These are phyloP conservation scores for Myiotriccus ornatus DNA, from an alignment of 2,797 vertebrate species.

Conservation along the genomic window DNA sequence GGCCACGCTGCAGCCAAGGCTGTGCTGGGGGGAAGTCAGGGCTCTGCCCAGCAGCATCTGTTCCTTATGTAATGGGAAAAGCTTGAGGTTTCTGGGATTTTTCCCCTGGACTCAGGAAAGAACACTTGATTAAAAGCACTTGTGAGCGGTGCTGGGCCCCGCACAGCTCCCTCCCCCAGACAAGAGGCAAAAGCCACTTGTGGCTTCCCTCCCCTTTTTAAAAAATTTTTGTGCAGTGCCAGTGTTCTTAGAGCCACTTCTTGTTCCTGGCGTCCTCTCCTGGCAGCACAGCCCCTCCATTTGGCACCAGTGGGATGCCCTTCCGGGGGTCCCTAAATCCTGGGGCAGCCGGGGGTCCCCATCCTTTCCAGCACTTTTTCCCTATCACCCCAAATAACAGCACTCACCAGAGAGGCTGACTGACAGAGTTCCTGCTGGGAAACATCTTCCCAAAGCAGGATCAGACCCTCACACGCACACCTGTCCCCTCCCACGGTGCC, in stretches of 20 bases:
- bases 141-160: rapidly evolving
- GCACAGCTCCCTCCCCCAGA: background rate
- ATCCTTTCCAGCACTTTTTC: background rate
- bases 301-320: background rate
- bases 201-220: rapidly evolving
- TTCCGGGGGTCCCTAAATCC: rapidly evolving
- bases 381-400: rapidly evolving
- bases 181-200: background rate
- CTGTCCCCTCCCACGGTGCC: background rate
- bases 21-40: background rate
- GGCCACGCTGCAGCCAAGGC: background rate
- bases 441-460: background rate
- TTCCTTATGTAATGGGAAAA: conserved; percentile 43
- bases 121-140: conserved; percentile 69
- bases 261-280: rapidly evolving
- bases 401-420: rapidly evolving
- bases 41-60: conserved; percentile 38
- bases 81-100: conserved; percentile 19
- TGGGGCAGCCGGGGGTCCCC: rapidly evolving
- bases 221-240: background rate
- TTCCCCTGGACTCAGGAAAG: conserved; percentile 43
- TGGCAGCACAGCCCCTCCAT: rapidly evolving
- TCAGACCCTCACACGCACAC: background rate
- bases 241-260: background rate
- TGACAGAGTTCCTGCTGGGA: background rate